phyloP scores from a whole-genome alignment of 2,113 vertebrate species.

The Callithrix jacchus region DNA sequence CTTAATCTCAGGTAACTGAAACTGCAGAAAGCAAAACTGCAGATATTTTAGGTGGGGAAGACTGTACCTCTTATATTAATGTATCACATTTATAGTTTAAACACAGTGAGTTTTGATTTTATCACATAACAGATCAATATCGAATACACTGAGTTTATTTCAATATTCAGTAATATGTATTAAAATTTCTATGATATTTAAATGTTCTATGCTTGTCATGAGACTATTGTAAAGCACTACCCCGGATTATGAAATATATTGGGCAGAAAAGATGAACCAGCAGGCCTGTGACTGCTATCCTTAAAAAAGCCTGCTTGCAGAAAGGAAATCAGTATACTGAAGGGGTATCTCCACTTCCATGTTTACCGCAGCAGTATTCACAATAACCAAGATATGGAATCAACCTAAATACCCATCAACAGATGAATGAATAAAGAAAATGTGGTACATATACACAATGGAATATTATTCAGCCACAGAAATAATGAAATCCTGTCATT shows the following conservation, averaged over 20 bases:
- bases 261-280: background rate
- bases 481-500: too few relatives aligned
- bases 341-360: too few relatives aligned
- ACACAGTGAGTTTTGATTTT: background rate
- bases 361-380: too few relatives aligned
- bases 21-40: background rate
- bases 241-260: background rate
- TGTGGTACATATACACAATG: too few relatives aligned
- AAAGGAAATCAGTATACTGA: too few relatives aligned
- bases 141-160: constrained; percentile 17
- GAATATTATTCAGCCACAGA: too few relatives aligned
- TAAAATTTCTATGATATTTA: constrained; percentile 26
- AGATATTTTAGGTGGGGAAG: background rate
- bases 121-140: constrained; percentile 3
- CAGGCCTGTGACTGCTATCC: background rate
- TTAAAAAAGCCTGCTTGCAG: background rate
- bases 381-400: too few relatives aligned
- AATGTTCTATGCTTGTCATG: background rate
- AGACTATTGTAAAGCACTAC: background rate
- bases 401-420: too few relatives aligned
- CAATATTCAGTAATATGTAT: background rate
- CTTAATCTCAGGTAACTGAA: background rate
- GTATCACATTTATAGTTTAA: constrained; percentile 38
- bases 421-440: too few relatives aligned
- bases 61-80: background rate